Conservation (phyloP, 2,797 vertebrate genomes). For the Phalanger gymnotis region DNA sequence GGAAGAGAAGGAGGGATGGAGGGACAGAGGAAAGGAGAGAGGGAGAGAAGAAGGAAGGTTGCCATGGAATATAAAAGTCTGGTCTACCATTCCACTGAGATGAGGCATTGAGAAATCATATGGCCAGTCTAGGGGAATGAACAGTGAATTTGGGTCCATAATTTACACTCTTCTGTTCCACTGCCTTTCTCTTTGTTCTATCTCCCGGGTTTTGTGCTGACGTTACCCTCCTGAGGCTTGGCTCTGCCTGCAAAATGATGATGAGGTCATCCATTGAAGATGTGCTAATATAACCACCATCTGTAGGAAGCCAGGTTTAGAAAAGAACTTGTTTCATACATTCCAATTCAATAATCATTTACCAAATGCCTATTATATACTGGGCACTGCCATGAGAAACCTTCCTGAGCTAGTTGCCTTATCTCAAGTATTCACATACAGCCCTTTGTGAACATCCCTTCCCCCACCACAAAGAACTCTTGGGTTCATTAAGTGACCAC, state of each 20-base stretch:
- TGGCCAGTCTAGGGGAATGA: neutral
- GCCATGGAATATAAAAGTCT: neutral
- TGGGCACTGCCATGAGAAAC: neutral
- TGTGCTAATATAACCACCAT: neutral
- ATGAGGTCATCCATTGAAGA: neutral
- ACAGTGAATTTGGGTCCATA: neutral
- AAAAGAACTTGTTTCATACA: neutral
- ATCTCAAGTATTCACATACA: neutral
- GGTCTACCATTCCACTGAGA: neutral
- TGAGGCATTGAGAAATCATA: slow-evolving; percentile 5
- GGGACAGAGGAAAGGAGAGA: too few relatives aligned
- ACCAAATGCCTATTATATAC: neutral
- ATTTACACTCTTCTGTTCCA: neutral
- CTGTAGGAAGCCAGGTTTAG: neutral
- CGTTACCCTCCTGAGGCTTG: neutral
- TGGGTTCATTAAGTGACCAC: neutral
- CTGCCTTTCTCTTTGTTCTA: neutral
- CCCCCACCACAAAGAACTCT: neutral
- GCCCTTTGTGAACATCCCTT: neutral
- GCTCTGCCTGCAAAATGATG: neutral
- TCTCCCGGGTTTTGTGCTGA: neutral
- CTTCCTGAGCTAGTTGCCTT: neutral
- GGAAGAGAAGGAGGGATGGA: too few relatives aligned
- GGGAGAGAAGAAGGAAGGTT: neutral
- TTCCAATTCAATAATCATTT: neutral